Evolutionary conservation across 2,888 invertebrate genomes (phyloP).

Genomic region (Cecidostiba fungosa): DNA sequence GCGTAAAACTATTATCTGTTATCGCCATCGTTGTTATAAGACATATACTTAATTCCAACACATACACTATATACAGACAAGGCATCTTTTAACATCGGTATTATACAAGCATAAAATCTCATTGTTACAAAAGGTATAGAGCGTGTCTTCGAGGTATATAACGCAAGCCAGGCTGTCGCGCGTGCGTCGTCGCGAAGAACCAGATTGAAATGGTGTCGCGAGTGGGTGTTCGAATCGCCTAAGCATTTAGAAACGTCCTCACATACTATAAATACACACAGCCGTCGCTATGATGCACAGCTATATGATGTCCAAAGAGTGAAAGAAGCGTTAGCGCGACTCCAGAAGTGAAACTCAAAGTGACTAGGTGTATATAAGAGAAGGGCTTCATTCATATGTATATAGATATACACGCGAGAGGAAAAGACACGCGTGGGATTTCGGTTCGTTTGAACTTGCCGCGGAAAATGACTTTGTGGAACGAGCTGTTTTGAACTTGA

Average conservation of each 20-base stretch:
- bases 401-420: neutral
- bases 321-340: constrained; percentile 15
- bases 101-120: constrained; percentile 11
- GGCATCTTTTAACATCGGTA: no score
- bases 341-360: constrained; percentile 8
- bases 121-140: constrained; percentile 18
- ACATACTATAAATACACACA: constrained; percentile 41
- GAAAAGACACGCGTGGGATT: neutral
- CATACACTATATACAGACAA: no score
- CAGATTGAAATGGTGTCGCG: constrained; percentile 51
- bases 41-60: no score
- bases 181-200: constrained; percentile 5
- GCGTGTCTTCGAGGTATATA: neutral
- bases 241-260: constrained; percentile 46
- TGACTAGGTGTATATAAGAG: neutral
- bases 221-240: constrained; percentile 44
- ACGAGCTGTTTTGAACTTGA: neutral
- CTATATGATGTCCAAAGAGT: neutral
- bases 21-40: no score
- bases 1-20: no score
- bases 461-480: constrained; percentile 1
- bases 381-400: constrained; percentile 21
- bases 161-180: neutral
- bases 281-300: neutral
- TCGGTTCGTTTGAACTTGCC: constrained; percentile 33